Base-by-base conservation (phyloP, 2,888 invertebrate species). In the Hermaeophaga mercurialis region DNA sequence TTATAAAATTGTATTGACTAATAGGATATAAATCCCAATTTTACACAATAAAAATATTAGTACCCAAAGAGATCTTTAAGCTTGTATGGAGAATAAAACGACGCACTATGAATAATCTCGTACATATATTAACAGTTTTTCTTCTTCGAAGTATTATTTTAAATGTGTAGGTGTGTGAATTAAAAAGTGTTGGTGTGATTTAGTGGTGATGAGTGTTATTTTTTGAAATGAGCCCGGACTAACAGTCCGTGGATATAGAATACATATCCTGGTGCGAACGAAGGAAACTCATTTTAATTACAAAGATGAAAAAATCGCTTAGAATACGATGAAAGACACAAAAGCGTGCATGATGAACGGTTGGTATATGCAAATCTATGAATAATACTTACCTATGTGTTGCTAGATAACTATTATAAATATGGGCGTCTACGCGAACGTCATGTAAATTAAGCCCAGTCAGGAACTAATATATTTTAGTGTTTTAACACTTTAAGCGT, bases 241-340 rank as follows among this genome's bases (percentile, higher is more conserved):
- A 52, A 17, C 28, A 17, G 15, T 43, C 54, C 44, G 38, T 49
- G 24, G 31, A 33, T 33, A 15, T 6, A 43, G 14, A 33, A 33
- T 22, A 54, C 50, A 60, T 63, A 62, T 67, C 52, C 64, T 62
- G 66, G 63, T 62, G 66, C 63, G 64, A 66, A 69, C 66, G 70
- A 68, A 73, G 74, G 75, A 76, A 76, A 73, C 75, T 75, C 74
- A 75, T 76, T 76, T 75, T 75, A 75, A 76, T 75, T 75, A 75
- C 74, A 75, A 75, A 75, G 75, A 74, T 74, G 73, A 75, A 75
- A 75, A 75, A 44, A 74, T 75, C 73, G 74, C 70, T 69, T 70
- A 69, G 71, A 66, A 67, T 68, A 71, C 71, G 73, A 68, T 73
- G 74, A 74, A 75, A 75, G 73, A 73, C 70, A 73, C 72, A 74